Conservation (phyloP, 2,113 vertebrate genomes). For the Helogale parvula region DNA sequence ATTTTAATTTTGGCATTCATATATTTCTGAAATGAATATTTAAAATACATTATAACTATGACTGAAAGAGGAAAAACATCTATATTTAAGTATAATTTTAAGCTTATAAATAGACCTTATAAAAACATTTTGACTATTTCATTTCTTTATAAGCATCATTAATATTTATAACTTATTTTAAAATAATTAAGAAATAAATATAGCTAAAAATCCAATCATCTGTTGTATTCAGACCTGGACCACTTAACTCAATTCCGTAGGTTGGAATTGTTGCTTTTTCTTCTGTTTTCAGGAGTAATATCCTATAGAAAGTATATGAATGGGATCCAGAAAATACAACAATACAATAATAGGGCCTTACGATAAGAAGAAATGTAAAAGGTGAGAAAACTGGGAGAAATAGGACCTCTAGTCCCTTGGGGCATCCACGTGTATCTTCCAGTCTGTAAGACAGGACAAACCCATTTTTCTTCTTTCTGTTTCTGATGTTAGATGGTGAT, state of each 20-base stretch:
- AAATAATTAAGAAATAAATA: constrained; percentile 56
- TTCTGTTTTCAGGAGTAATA: constrained; percentile 42
- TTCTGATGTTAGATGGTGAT: background rate
- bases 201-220: constrained; percentile 7
- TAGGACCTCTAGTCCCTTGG: background rate
- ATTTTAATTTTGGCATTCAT: constrained; percentile 71
- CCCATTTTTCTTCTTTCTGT: background rate
- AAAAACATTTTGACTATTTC: constrained; percentile 36
- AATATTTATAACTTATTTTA: constrained; percentile 44
- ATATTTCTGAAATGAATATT: constrained; percentile 68
- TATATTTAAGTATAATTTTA: constrained; percentile 45
- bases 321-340: background rate
- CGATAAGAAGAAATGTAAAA: constrained; percentile 33
- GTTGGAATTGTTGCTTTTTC: background rate
- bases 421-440: background rate
- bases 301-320: constrained; percentile 1
- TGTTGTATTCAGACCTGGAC: constrained; percentile 1
- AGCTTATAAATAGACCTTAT: constrained; percentile 23
- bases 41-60: constrained; percentile 58
- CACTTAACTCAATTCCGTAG: constrained; percentile 11
- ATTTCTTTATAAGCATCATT: constrained; percentile 29
- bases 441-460: background rate
- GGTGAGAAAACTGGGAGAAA: background rate
- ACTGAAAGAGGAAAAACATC: constrained; percentile 33
- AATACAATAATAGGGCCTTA: background rate